Evolutionary conservation across 2,797 vertebrate genomes (phyloP), one percentile per base, ranked within the genome.

Genomic region (Prunella strophiata): DNA sequence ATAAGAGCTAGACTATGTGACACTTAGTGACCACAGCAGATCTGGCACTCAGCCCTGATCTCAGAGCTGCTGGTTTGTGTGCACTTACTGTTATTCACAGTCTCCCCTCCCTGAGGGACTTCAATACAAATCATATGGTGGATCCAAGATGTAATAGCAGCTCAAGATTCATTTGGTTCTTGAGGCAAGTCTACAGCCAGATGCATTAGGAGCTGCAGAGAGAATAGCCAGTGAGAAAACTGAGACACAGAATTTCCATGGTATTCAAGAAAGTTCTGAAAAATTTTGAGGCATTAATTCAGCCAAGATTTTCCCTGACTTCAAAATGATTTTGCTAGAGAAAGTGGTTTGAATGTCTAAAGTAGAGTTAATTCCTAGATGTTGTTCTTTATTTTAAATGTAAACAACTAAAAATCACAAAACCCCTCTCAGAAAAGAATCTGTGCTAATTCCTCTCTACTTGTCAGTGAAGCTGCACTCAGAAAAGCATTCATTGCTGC

Each of bases 261-360:
- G 50, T 91, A 94, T 71, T 84, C 71, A 94, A 96, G 94, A 94
- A 89, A 94, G 84, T 81, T 97, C 94, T 92, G 84, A 94, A 94
- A 92, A 38, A 71, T 85, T 95, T 88, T 87, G 85, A 92, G 82
- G 26, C 84, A 83, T 40, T 90, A 88, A 83, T 96, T 96, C 95
- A 92, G 78, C 7, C 90, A 95, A 83, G 92, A 93, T 7, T 88
- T 89, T 68, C 52, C 88, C 79, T 32, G 36, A 47, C 34, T 82
- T 71, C 84, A 81, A 5, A 9, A 88, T 73, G 45, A 79, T 54
- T 89, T 63, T 50, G 26, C 34, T 50, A 85, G 89, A 96, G 83
- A 95, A 96, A 94, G 95, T 71, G 62, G 75, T 90, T 70, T 95
- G 92, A 91, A 78, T 30, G 78, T n/a, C 20, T 48, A 4, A 70